Evolutionary conservation across 2,888 invertebrate species (phyloP).

Genomic region (Catocala fraxini): DNA sequence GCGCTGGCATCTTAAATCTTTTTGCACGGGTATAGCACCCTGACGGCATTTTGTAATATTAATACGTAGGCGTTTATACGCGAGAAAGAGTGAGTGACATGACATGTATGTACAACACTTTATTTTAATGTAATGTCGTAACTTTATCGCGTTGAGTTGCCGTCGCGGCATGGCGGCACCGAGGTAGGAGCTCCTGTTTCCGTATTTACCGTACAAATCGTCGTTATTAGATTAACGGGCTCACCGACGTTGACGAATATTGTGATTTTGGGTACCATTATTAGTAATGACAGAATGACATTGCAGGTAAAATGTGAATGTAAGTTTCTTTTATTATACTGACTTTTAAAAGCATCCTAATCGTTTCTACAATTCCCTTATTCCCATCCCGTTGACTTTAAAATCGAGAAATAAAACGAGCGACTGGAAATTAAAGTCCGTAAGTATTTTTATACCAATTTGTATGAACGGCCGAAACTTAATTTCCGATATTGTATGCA

Average conservation of each 20-base stretch:
- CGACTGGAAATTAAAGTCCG: neutral
- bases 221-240: constrained; percentile 59
- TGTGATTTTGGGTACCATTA: constrained; percentile 49
- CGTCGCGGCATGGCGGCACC: neutral
- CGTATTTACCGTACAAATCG: constrained; percentile 59
- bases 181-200: constrained; percentile 45
- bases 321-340: constrained; percentile 5
- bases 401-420: neutral
- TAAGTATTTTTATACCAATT: too few species aligned
- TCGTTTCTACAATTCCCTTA: too few species aligned
- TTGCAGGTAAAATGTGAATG: constrained; percentile 30
- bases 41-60: neutral
- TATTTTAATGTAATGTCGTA: constrained; percentile 23
- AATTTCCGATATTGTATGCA: neutral
- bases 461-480: neutral
- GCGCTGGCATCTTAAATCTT: too few species aligned
- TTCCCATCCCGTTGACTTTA: too few species aligned
- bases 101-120: constrained; percentile 11
- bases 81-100: constrained; percentile 13
- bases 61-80: neutral
- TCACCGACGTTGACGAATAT: constrained; percentile 58
- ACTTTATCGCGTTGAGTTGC: constrained; percentile 16
- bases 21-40: too few species aligned
- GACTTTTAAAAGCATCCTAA: neutral
- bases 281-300: constrained; percentile 38